phyloP scores from a whole-genome alignment of 2,888 invertebrate genomes.

The Muscina levida region DNA sequence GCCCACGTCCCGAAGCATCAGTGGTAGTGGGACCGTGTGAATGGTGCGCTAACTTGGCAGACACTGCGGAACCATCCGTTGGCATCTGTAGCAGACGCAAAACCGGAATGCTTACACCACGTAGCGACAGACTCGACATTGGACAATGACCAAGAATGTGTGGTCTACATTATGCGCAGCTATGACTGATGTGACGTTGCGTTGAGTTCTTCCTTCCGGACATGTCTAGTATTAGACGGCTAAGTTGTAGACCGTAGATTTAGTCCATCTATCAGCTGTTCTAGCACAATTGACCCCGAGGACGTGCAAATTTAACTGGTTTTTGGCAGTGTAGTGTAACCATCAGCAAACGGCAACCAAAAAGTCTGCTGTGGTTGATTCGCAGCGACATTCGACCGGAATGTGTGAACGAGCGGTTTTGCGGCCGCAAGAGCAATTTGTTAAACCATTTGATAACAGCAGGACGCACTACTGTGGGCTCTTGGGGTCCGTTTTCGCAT shows the following conservation, averaged over 20 bases:
- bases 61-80: constrained; percentile 61
- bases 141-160: no score
- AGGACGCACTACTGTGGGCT: constrained; percentile 58
- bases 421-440: constrained; percentile 29
- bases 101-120: neutral
- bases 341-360: no score
- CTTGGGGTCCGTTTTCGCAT: constrained; percentile 2
- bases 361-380: neutral
- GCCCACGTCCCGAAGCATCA: constrained; percentile 36
- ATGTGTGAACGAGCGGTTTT: neutral
- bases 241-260: no score
- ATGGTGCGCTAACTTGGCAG: constrained; percentile 41
- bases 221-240: no score
- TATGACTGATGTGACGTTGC: neutral
- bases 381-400: constrained; percentile 10
- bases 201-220: no score
- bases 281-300: no score
- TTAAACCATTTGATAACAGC: constrained; percentile 50
- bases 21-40: constrained; percentile 26
- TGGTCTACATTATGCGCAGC: neutral
- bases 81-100: neutral
- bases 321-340: constrained; percentile 4
- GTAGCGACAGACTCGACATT: no score
- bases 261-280: no score
- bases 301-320: neutral